phyloP scores from a whole-genome alignment of 2,797 vertebrate species.

The Naso thynnoides region DNA sequence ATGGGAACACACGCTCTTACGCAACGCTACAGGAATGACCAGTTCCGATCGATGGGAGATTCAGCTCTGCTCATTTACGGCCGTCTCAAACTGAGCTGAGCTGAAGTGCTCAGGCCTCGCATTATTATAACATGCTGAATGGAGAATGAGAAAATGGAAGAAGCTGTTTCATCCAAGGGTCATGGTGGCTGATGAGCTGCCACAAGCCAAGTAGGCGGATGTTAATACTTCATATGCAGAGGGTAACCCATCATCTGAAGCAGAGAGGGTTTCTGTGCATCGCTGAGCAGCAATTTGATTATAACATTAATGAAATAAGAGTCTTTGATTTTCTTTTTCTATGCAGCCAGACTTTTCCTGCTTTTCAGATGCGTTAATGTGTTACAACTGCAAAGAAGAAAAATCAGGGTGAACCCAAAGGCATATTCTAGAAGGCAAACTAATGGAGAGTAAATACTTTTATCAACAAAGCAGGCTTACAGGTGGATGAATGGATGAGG shows the following conservation, averaged over 20 bases:
- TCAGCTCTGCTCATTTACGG: constrained; percentile 21
- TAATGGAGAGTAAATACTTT: no score
- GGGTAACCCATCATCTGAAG: neutral
- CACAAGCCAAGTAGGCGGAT: constrained; percentile 20
- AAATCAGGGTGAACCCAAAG: no score
- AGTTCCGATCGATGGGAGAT: constrained; percentile 32
- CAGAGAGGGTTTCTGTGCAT: neutral
- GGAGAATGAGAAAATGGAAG: constrained; percentile 23
- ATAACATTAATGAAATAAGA: neutral
- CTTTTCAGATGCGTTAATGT: neutral
- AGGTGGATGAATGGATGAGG: no score
- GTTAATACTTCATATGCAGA: neutral
- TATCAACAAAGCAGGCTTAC: no score
- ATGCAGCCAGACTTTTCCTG: neutral
- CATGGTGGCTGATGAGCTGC: neutral
- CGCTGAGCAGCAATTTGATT: neutral
- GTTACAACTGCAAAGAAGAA: no score
- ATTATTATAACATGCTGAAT: constrained; percentile 27
- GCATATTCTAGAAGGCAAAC: no score
- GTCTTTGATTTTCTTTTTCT: neutral
- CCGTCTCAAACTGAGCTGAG: constrained; percentile 35
- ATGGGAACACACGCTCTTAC: constrained; percentile 60
- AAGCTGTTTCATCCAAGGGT: constrained; percentile 21
- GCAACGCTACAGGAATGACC: constrained; percentile 53
- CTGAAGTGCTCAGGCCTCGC: constrained; percentile 23